Base-by-base conservation (phyloP, 2,888 invertebrate species). In the Eutolmus rufibarbis region DNA sequence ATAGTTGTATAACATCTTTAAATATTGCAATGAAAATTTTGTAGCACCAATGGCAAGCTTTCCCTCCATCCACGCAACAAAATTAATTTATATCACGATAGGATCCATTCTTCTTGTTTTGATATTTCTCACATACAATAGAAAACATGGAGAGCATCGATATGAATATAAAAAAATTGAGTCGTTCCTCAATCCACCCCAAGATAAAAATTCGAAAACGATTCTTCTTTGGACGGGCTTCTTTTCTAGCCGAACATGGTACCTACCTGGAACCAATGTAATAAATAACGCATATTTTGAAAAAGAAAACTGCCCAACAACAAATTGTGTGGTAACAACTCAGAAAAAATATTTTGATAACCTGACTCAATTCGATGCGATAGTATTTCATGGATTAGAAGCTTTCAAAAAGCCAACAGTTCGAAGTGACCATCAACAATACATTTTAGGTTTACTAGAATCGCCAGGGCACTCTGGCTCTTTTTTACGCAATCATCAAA, bases 381-480 rank as follows among this genome's bases (percentile, higher is more conserved):
- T 94, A 5, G 89, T 94, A 1, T 94, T 94, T 89, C 94, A 95
- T 89, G 92, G 91, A 0, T 92, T 93, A 12, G 91, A 94, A 86
- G 90, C 91, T 4, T 92, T 91, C 89, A 74, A 91, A 3, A 40
- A 90, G 0, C 79, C 46, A 16, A 2, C 8, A 0, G 89, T 56
- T 1, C 91, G 94, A n/a, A 89, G 89, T 0, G 87, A 90, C 0
- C 84, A 91, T 12, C 94, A 95, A 90, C 89, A 90, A n/a, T 94
- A 94, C 89, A 91, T 94, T 1, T 94, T 93, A 89, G 92, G 93
- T 0, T 90, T 93, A 56, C 91, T 94, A 90, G 94, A 94, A 89
- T 90, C 92, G 1, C 93, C 92, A 4, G 91, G 91, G 0, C 91
- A 92, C 88, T 92, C 92, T 0, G 91, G 92, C 86, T 92, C 92